phyloP scores from a whole-genome alignment of 2,888 invertebrate genomes.

The Drosophila melanosoma region DNA sequence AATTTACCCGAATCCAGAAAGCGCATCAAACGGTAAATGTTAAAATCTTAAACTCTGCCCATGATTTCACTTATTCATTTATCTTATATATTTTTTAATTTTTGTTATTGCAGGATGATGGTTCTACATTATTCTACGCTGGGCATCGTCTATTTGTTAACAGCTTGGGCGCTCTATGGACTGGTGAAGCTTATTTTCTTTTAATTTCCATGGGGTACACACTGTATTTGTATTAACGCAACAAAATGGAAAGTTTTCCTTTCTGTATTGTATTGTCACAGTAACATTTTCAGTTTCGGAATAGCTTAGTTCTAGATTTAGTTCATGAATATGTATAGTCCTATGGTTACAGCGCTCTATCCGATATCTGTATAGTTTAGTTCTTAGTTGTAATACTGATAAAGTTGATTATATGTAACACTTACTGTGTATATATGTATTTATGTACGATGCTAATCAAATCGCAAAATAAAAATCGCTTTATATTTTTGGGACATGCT shows the following conservation, averaged over 20 bases:
- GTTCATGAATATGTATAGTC: constrained; percentile 56
- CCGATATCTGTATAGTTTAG: constrained; percentile 67
- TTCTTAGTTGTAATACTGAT: constrained; percentile 42
- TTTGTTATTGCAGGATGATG: constrained; percentile 71
- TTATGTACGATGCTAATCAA: constrained; percentile 49
- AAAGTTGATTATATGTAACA: constrained; percentile 35
- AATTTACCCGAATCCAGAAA: constrained; percentile 89
- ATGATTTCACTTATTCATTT: not conserved
- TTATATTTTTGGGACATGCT: constrained; percentile 68
- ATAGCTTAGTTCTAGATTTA: constrained; percentile 62
- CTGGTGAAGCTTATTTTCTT: constrained; percentile 72
- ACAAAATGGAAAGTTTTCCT: constrained; percentile 35
- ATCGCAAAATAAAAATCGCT: constrained; percentile 67
- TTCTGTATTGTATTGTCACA: constrained; percentile 13
- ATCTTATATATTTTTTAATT: not conserved
- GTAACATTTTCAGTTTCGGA: constrained; percentile 34
- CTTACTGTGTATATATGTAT: constrained; percentile 44
- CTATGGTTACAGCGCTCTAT: constrained; percentile 71
- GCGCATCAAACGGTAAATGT: constrained; percentile 87
- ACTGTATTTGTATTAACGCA: constrained; percentile 9
- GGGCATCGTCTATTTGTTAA: constrained; percentile 72
- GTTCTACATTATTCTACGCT: constrained; percentile 76
- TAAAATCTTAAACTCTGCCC: rapidly evolving
- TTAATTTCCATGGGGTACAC: constrained; percentile 26
- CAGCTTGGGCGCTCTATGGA: constrained; percentile 72